Conservation (phyloP, 2,113 vertebrate genomes). For the Corythornis madagascariensis region DNA sequence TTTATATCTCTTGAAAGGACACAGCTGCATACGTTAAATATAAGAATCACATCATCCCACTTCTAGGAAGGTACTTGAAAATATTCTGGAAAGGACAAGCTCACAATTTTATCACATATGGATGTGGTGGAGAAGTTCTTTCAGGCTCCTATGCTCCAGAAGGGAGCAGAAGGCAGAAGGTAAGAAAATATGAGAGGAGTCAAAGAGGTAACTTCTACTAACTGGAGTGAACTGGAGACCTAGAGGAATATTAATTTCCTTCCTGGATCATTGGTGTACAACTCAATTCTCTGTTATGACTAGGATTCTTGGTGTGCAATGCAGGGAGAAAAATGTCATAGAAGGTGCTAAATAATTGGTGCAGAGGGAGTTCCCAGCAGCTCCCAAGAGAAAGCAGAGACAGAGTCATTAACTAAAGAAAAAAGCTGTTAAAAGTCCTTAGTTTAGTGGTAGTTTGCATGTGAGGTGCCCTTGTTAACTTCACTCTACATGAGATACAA, state of each 20-base stretch:
- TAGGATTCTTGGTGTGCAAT: not conserved
- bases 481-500: not conserved
- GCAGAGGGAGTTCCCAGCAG: not conserved
- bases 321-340: not conserved
- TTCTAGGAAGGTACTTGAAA: not conserved
- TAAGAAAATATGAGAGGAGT: not conserved
- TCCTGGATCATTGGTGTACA: not conserved
- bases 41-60: not conserved
- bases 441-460: not conserved
- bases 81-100: not conserved
- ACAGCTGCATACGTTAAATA: not conserved
- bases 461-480: not conserved
- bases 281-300: not conserved
- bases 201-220: not conserved
- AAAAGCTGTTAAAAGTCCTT: not conserved
- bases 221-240: not conserved
- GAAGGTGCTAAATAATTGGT: not conserved
- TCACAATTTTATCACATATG: not conserved
- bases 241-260: not conserved
- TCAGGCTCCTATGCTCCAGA: not conserved
- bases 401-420: not conserved
- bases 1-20: not conserved
- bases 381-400: not conserved
- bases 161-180: not conserved
- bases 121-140: accelerated